Base-by-base conservation (phyloP, 2,797 vertebrate genomes). In the Poeciliopsis presidionis region DNA sequence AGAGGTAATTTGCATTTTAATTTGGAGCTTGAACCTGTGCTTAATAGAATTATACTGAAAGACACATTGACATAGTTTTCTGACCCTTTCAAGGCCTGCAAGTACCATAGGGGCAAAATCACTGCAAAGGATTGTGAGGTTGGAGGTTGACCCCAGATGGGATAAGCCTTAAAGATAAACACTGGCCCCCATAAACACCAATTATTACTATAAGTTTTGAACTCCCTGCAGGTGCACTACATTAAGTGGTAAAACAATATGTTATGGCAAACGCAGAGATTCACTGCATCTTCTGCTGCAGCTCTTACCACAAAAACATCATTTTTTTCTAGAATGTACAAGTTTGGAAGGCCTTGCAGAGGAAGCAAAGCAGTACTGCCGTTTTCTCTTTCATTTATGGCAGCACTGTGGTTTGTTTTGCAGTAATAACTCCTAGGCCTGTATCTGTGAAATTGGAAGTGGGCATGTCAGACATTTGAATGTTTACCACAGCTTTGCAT, bases 1-100 rank as follows among this genome's bases (percentile, higher is more conserved):
- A 6, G 88, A 94, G 84, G 92, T 93, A 94, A 95, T 96, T 96
- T 95, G 94, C 95, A 96, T 96, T 96, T 96, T 96, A 96, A 96
- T 96, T 96, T 91, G 92, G 83, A 93, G 93, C 92, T 94, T 94
- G 92, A 95, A 95, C 95, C 93, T 94, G 79, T 72, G 83, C 92
- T 94, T 95, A 95, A 95, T 95, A 95, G 92, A 96, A 96, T 95
- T 96, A 94, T 93, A 93, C 90, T 74, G 85, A 92, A 84, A 91
- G 91, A 93, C 91, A 87, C 87, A 73, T 90, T 92, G 89, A 92
- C 92, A 95, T 93, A 87, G 85, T 93, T 94, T 91, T 86, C 80
- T 94, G 92, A 94, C 91, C 94, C 83, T 33, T 79, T 80, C 73
- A 82, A 89, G 88, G 81, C 77, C 79, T 73, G 72, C 82, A 81